Conservation (phyloP, 2,797 vertebrate species). For the Coregonus ussuriensis region DNA sequence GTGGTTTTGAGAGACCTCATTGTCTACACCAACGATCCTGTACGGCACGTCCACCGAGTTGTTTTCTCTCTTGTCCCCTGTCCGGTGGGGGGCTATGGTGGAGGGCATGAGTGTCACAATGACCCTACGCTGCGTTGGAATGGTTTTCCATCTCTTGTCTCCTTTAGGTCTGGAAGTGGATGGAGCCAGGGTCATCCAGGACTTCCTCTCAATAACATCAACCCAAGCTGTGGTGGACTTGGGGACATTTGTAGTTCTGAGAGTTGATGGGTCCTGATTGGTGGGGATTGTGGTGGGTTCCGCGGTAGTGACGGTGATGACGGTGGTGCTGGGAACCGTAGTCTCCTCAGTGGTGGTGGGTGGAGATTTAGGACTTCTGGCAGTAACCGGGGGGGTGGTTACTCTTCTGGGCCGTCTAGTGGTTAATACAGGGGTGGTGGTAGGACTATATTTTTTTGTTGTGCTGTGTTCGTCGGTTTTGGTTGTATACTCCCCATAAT, state of each 20-base stretch:
- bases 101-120: slow-evolving; percentile 38
- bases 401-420: not conserved
- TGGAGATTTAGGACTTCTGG: slow-evolving; percentile 17
- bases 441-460: not conserved
- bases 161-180: slow-evolving; percentile 10
- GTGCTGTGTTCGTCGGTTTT: slow-evolving; percentile 25
- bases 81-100: slow-evolving; percentile 39
- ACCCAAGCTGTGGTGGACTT: slow-evolving; percentile 15
- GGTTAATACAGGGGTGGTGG: not conserved
- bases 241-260: slow-evolving; percentile 13
- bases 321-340: slow-evolving; percentile 16
- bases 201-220: slow-evolving; percentile 7
- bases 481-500: slow-evolving; percentile 49
- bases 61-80: slow-evolving; percentile 78
- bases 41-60: slow-evolving; percentile 84
- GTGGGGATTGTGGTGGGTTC: not conserved
- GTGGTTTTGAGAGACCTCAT: slow-evolving; percentile 75
- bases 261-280: slow-evolving; percentile 24
- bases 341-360: slow-evolving; percentile 16
- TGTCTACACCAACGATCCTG: slow-evolving; percentile 74
- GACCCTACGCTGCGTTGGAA: slow-evolving; percentile 36
- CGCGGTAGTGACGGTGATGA: not conserved
- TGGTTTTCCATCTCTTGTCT: slow-evolving; percentile 14
- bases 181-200: slow-evolving; percentile 4
- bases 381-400: not conserved